Conservation (phyloP, 2,113 vertebrate genomes). For the Hyla sarda region DNA sequence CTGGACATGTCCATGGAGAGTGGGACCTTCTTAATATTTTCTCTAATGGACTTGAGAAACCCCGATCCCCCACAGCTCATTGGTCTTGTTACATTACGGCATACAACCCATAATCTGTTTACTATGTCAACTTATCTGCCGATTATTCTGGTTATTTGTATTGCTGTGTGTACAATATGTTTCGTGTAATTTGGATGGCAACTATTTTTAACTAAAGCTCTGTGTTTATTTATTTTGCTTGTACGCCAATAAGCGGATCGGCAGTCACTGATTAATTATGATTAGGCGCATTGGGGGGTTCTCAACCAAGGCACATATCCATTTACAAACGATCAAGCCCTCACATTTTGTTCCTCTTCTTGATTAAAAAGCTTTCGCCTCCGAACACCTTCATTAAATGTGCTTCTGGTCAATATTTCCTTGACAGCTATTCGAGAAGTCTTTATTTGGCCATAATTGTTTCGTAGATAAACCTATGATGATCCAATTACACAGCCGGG, state of each 20-base stretch:
- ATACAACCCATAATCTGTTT: neutral
- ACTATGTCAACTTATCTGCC: neutral
- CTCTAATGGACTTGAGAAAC: neutral
- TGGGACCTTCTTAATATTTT: neutral
- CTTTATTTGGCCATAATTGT: constrained; percentile 80
- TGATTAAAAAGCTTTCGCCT: constrained; percentile 70
- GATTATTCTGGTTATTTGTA: neutral
- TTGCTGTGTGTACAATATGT: constrained; percentile 5
- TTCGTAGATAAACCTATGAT: constrained; percentile 69
- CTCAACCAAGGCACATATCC: neutral
- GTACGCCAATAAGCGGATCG: neutral
- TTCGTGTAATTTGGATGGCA: neutral
- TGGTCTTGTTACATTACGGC: neutral
- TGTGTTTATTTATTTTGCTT: constrained; percentile 18
- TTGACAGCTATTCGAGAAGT: constrained; percentile 80
- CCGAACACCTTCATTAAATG: constrained; percentile 83
- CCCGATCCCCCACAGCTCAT: no score
- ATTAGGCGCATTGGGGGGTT: constrained; percentile 14
- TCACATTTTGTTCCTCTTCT: constrained; percentile 55
- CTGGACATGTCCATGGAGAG: neutral
- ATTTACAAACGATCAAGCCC: constrained; percentile 56
- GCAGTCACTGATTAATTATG: constrained; percentile 43
- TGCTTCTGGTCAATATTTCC: constrained; percentile 83
- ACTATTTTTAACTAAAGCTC: neutral
- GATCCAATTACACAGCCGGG: constrained; percentile 69